Base-by-base conservation (phyloP, 2,888 invertebrate genomes). In the Pseudococcus viburni region DNA sequence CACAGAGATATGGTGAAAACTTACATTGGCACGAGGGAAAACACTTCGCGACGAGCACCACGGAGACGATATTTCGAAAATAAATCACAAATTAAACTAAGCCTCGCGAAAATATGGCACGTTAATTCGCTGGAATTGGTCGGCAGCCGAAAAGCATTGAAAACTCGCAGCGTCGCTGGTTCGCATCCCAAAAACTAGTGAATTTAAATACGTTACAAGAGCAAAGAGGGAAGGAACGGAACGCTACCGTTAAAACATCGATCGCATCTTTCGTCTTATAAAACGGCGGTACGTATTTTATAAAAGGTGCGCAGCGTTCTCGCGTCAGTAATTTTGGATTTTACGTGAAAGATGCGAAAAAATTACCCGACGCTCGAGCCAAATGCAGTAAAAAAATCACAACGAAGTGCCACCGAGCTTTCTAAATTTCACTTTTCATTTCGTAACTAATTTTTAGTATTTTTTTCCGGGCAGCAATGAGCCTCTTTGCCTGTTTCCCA, bases 231-330 rank as follows among this genome's bases (percentile, higher is more conserved):
- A 83, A 77, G 46, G 19, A 83, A 77, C 77, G 77, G 46, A 83
- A 77, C 77, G 77, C 80, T 83, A 83, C 80, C 80, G 80, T 83
- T 83, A 46, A 83, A 83, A 83, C 80, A 83, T 83, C 80, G 80
- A 83, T 83, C 80, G 80, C 80, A 83, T 83, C 80, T 83, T 83
- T 46, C 46, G 80, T 83, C 80, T 83, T 83, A 83, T 83, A 83
- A 83, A 83, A 83, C 80, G 80, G n/a, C 7, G 26, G 73, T 33
- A 73, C 73, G 80, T 83, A 83, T 80, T 80, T 80, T 80, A 80
- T 80, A 83, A 26, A 83, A 83, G 80, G 80, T 83, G 80, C 80
- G 80, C 80, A 83, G 33, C 73, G 80, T 83, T 83, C 42, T 42
- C 80, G 80, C 80, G 42, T 73, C 73, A 33, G 73, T 46, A 83